Evolutionary conservation across 2,888 invertebrate species (phyloP), one percentile per base, ranked within the genome.

Genomic region (Platerodrilus igneus): DNA sequence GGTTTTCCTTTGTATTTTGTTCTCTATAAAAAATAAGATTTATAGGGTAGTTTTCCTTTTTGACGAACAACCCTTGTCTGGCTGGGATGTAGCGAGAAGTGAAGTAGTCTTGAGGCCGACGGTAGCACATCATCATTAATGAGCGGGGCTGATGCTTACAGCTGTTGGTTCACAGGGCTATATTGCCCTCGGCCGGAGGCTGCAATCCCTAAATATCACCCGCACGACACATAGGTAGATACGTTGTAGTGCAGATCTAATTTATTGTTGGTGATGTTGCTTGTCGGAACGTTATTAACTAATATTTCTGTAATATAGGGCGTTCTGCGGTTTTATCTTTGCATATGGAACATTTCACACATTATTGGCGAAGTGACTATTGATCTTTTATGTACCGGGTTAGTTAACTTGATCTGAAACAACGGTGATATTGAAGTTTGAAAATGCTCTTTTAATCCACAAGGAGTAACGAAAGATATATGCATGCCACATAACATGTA

Each of bases 111-210:
- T 77, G 77, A 77, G 78, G 78, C 78, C 77, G 78, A 77, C 52
- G 60, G 60, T 59, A 57, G 62, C 79, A 80, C 80, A 80, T 80
- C 80, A 81, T 81, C 81, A 81, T 81, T 81, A 81, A 79, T 80
- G 80, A 79, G 80, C 74, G 75, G 76, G 58, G 57, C 53, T 55
- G 60, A 59, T 61, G 60, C 53, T 54, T 53, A 45, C 61, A 61
- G 60, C 59, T 61, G 62, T 45, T 29, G 33, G 53, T 59, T 62
- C 59, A 47, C 60, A 61, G 53, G 55, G 54, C 41, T 50, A 47
- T 52, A 46, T 50, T 50, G 57, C 54, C 56, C 45, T 45, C 50
- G 49, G 56, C 56, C 46, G 48, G 51, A 55, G 55, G 50, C 50
- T 41, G 36, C 47, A 32, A 45, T 38, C 41, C 53, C 52, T 48